These are phyloP conservation scores for Neotoma lepida DNA, from an alignment of 2,113 vertebrate genomes.

Conservation along the genomic window DNA sequence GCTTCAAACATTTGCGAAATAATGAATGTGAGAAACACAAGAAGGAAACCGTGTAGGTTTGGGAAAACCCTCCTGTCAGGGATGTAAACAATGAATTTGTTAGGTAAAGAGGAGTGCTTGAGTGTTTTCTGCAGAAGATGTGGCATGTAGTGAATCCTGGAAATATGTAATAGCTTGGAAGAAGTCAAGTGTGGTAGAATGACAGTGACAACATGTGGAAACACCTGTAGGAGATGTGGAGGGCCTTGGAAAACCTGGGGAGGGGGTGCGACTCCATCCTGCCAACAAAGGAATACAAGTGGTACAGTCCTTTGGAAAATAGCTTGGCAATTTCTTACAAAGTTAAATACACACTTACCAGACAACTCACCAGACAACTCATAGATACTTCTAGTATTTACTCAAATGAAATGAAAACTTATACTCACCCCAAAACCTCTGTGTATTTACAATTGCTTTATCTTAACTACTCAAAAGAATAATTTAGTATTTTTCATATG, in stretches of 20 bases:
- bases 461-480: constrained; percentile 13
- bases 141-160: background rate
- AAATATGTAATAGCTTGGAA: background rate
- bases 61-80: background rate
- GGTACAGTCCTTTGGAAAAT: background rate
- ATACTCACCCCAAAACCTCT: background rate
- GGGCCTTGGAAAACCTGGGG: background rate
- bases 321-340: background rate
- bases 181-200: background rate
- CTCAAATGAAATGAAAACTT: constrained; percentile 1
- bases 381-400: background rate
- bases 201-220: background rate
- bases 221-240: background rate
- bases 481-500: background rate
- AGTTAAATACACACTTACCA: background rate
- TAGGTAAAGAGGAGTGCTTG: background rate
- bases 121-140: background rate
- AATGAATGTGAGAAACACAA: background rate
- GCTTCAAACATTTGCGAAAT: background rate
- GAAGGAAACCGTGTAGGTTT: background rate
- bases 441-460: background rate
- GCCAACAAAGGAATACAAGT: background rate
- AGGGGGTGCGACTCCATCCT: background rate
- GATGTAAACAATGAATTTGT: background rate
- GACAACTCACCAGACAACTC: too few species aligned